Conservation (phyloP, 2,888 invertebrate species). For the Idaea straminata region DNA sequence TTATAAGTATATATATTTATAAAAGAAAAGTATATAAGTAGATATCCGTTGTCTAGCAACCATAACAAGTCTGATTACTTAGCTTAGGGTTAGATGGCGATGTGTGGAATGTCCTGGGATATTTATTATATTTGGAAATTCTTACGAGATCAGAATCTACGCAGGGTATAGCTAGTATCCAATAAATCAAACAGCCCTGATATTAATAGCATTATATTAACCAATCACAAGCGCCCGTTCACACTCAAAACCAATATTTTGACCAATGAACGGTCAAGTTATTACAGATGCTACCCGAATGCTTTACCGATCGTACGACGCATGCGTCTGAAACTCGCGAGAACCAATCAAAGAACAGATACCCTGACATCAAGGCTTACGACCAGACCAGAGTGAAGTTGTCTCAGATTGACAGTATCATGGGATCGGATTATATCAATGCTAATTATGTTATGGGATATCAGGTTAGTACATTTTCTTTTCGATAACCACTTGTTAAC, state of each 20-base stretch:
- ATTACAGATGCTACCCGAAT: constrained; percentile 87
- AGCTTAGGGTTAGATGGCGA: too few species aligned
- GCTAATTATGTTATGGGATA: constrained; percentile 95
- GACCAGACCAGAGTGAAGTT: constrained; percentile 94
- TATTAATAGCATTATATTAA: neutral
- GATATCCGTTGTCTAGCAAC: too few species aligned
- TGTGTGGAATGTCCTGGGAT: too few species aligned
- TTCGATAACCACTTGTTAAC: neutral
- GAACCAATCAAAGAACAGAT: constrained; percentile 93
- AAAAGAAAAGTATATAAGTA: too few species aligned
- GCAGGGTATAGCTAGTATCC: too few species aligned
- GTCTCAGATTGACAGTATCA: constrained; percentile 86
- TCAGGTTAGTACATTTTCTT: constrained; percentile 69
- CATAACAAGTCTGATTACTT: too few species aligned
- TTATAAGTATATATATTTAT: too few species aligned
- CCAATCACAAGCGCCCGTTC: constrained; percentile 13
- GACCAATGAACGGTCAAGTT: constrained; percentile 38
- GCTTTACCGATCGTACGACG: constrained; percentile 92
- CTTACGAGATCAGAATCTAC: too few species aligned
- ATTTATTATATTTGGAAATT: too few species aligned
- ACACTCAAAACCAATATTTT: constrained; percentile 11
- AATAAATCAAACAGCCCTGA: constrained; percentile 4
- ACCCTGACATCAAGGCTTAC: constrained; percentile 95
- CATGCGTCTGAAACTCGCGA: constrained; percentile 92
- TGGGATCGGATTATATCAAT: constrained; percentile 94